Evolutionary conservation across 2,113 vertebrate species (phyloP).

Genomic region (Himantopus leucocephalus): DNA sequence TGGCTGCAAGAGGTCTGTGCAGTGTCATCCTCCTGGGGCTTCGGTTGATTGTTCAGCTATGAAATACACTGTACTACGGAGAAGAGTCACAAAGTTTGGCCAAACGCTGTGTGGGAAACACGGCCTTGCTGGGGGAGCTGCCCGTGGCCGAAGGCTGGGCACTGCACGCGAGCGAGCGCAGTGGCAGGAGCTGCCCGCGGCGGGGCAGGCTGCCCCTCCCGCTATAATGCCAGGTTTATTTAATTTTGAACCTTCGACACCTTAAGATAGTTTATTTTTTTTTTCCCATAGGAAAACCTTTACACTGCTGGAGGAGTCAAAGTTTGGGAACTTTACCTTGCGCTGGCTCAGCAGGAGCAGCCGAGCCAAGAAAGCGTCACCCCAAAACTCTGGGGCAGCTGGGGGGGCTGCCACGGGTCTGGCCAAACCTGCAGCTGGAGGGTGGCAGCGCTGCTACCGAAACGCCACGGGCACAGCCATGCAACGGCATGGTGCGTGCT

Average conservation of each 20-base stretch:
- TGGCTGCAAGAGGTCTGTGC: no score
- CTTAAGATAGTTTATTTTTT: not conserved
- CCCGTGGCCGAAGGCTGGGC: not conserved
- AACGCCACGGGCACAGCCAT: not conserved
- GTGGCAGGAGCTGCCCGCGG: not conserved
- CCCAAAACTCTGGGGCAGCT: not conserved
- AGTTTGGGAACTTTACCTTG: not conserved
- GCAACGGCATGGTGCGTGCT: not conserved
- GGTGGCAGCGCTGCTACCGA: accelerated
- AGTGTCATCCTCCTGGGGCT: not conserved
- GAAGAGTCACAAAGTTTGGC: not conserved
- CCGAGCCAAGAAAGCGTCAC: no score
- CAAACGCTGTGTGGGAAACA: not conserved
- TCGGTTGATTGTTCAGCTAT: no score
- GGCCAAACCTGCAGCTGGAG: not conserved
- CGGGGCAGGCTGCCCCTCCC: not conserved
- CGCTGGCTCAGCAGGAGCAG: not conserved
- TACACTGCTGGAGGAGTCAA: not conserved
- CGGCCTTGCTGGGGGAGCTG: accelerated
- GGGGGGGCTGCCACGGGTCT: not conserved
- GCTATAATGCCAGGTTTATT: no score
- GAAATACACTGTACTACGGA: accelerated
- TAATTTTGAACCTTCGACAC: not conserved
- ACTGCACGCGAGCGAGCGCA: accelerated
- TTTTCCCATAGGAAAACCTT: not conserved